Conservation (phyloP, 2,797 vertebrate species). For the Scarus forsteni region DNA sequence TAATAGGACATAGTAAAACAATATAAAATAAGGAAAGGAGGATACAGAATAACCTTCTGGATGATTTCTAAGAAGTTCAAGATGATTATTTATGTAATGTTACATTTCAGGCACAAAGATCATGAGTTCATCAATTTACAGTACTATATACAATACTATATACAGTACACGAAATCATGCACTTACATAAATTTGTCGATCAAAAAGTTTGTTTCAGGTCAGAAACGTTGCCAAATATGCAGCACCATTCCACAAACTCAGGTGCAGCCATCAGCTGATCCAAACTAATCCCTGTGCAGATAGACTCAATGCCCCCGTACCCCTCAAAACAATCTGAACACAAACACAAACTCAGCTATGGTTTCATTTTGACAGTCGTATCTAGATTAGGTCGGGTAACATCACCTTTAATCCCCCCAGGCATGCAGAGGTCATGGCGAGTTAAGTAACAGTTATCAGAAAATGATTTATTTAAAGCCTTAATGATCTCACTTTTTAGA, state of each 20-base stretch:
- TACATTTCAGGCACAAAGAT: not conserved
- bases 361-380: conserved; percentile 36
- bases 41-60: not conserved
- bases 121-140: not conserved
- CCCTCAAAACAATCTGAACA: conserved; percentile 10
- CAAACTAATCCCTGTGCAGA: conserved; percentile 50
- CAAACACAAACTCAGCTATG: conserved; percentile 41
- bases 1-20: not conserved
- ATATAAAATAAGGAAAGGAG: not conserved
- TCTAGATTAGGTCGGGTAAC: conserved; percentile 49
- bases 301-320: conserved; percentile 6
- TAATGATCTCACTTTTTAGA: not conserved
- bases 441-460: conserved; percentile 14
- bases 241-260: conserved; percentile 43
- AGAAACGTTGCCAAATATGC: conserved; percentile 9
- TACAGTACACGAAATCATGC: too few relatives aligned
- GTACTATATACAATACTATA: too few relatives aligned
- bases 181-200: not conserved
- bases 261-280: conserved; percentile 53
- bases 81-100: not conserved
- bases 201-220: conserved; percentile 4
- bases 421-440: conserved; percentile 32
- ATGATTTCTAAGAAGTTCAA: not conserved
- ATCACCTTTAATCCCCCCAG: conserved; percentile 48
- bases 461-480: conserved; percentile 15